These are phyloP conservation scores for Noctua comes DNA, from an alignment of 2,888 invertebrate species.

Conservation along the genomic window DNA sequence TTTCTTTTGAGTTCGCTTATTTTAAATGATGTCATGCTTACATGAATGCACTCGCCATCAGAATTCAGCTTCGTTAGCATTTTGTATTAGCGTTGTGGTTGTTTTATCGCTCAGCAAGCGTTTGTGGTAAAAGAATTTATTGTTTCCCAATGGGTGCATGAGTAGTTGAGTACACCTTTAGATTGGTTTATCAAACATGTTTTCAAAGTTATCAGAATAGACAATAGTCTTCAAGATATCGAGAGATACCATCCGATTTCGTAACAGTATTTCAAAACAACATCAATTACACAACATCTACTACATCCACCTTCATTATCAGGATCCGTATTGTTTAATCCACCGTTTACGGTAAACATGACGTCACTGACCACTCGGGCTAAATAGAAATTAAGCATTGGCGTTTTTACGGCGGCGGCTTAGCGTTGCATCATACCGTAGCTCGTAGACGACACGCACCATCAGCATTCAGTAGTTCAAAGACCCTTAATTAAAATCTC, in stretches of 20 bases:
- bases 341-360: constrained; percentile 41
- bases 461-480: constrained; percentile 75
- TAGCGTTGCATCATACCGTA: constrained; percentile 65
- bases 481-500: constrained; percentile 79
- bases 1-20: constrained; percentile 12
- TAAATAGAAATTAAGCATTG: constrained; percentile 46
- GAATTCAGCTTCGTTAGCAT: constrained; percentile 24
- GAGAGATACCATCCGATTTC: constrained; percentile 2
- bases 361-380: constrained; percentile 44
- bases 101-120: background rate
- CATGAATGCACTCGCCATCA: constrained; percentile 20
- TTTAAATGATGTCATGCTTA: constrained; percentile 42
- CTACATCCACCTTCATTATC: constrained; percentile 5
- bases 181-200: background rate
- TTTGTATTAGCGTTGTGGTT: constrained; percentile 12
- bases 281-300: constrained; percentile 9
- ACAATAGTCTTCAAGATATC: background rate
- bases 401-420: constrained; percentile 57
- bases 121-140: background rate
- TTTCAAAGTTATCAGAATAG: background rate
- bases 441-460: constrained; percentile 68
- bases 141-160: background rate
- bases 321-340: constrained; percentile 14
- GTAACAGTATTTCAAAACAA: constrained; percentile 4
- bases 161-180: background rate